Evolutionary conservation across 2,888 invertebrate species (phyloP).

Genomic region (Polia nebulosa): DNA sequence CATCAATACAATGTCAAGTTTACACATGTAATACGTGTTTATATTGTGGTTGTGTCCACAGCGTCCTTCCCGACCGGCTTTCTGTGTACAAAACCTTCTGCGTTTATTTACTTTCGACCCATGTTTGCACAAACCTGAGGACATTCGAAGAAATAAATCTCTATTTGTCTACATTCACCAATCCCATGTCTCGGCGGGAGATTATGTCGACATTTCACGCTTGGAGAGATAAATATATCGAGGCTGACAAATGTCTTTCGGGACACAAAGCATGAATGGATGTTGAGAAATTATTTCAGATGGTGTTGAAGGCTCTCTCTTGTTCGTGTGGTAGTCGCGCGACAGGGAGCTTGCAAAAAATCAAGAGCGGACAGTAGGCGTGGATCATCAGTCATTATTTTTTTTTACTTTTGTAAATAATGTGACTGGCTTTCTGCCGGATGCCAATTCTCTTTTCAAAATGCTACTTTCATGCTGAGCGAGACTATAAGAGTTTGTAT

Average conservation of each 20-base stretch:
- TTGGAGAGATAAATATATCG: conserved; percentile 71
- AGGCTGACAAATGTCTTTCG: conserved; percentile 68
- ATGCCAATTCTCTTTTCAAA: conserved; percentile 55
- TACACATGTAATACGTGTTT: conserved; percentile 74
- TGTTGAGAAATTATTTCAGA: conserved; percentile 59
- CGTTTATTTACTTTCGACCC: conserved; percentile 76
- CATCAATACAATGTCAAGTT: conserved; percentile 76
- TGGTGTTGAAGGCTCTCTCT: conserved; percentile 80
- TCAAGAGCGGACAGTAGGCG: conserved; percentile 77
- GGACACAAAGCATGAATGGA: conserved; percentile 61
- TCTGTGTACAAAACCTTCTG: conserved; percentile 77
- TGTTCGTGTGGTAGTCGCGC: conserved; percentile 73
- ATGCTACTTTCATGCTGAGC: conserved; percentile 40
- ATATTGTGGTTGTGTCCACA: conserved; percentile 75
- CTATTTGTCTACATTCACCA: conserved; percentile 85
- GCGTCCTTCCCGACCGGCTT: conserved; percentile 74
- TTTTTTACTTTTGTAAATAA: conserved; percentile 73
- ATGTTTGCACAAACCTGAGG: conserved; percentile 83
- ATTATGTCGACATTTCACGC: conserved; percentile 75
- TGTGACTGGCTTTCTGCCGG: conserved; percentile 62
- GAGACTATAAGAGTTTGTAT: conserved; percentile 35
- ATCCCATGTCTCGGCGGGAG: conserved; percentile 76
- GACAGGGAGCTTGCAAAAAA: conserved; percentile 77
- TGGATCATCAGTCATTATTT: conserved; percentile 76
- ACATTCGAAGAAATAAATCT: conserved; percentile 83